These are phyloP conservation scores for Arge pagana DNA, from an alignment of 2,888 invertebrate genomes.

Conservation along the genomic window DNA sequence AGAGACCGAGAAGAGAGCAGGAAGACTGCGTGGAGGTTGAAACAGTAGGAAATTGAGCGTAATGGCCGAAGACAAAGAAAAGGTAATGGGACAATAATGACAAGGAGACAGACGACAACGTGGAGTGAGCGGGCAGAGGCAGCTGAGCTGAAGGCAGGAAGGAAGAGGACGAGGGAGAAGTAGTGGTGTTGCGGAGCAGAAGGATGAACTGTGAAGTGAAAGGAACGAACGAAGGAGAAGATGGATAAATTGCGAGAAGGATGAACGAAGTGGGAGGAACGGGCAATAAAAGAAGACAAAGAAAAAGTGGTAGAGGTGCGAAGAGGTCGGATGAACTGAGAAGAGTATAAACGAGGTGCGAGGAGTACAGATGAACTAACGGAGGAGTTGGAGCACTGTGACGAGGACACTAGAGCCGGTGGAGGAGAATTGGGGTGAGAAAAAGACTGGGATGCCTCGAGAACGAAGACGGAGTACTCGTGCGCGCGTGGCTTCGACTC, in stretches of 20 bases:
- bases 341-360: conserved; percentile 32
- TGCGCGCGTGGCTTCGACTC: too few species aligned
- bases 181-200: conserved; percentile 12
- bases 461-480: too few species aligned
- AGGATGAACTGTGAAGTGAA: conserved; percentile 6
- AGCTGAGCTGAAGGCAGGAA: conserved; percentile 20
- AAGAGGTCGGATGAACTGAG: conserved; percentile 21
- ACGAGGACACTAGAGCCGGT: conserved; percentile 32
- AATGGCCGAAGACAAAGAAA: conserved; percentile 28
- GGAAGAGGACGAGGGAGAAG: not conserved
- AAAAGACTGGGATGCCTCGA: too few species aligned
- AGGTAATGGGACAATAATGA: conserved; percentile 25
- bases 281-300: not conserved
- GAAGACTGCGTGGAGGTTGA: conserved; percentile 11
- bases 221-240: conserved; percentile 19
- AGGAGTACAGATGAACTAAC: conserved; percentile 27
- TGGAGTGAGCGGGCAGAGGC: conserved; percentile 23
- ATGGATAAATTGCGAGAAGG: not conserved
- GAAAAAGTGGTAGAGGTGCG: conserved; percentile 7
- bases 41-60: conserved; percentile 19
- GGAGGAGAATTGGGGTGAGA: conserved; percentile 10
- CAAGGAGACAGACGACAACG: conserved; percentile 16
- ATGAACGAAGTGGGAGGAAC: not conserved
- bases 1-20: conserved; percentile 10
- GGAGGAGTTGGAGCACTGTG: conserved; percentile 55